phyloP scores from a whole-genome alignment of 37 sponge, comb jelly and placozoan genomes.

The Dysidea cf. avara region DNA sequence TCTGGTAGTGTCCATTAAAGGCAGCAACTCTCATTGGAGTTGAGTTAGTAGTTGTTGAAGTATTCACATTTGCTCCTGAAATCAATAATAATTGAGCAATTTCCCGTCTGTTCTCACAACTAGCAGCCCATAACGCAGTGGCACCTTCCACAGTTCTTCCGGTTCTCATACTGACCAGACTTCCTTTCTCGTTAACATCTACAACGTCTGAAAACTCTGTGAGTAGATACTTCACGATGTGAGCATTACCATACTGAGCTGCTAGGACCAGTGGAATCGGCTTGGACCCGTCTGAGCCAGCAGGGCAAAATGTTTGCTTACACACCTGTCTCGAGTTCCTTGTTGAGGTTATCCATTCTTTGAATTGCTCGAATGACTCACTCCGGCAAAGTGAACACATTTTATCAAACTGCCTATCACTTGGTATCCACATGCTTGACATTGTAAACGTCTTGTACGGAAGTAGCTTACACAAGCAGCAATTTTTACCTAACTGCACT shows the following conservation, averaged over 20 bases:
- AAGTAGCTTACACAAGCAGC: too few species aligned
- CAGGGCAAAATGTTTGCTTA: constrained; percentile 51
- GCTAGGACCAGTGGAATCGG: constrained; percentile 67
- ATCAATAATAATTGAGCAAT: constrained; percentile 65
- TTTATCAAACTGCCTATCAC: too few species aligned
- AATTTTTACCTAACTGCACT: too few species aligned
- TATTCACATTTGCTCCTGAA: constrained; percentile 75
- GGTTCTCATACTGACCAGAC: constrained; percentile 72
- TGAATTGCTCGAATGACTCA: too few species aligned
- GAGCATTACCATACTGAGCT: constrained; percentile 58
- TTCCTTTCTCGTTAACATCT: constrained; percentile 62
- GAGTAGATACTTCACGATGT: constrained; percentile 55
- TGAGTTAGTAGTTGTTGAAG: constrained; percentile 77
- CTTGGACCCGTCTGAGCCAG: constrained; percentile 33
- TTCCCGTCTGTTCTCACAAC: constrained; percentile 73
- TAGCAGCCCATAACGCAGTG: constrained; percentile 89
- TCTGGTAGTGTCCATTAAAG: constrained; percentile 77
- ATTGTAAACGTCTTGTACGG: too few species aligned
- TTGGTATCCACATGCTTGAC: too few species aligned
- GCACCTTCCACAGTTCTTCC: constrained; percentile 83
- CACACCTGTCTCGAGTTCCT: constrained; percentile 37
- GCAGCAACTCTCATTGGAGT: constrained; percentile 86
- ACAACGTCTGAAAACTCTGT: constrained; percentile 9
- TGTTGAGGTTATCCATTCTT: not conserved
- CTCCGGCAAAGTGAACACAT: too few species aligned